Evolutionary conservation across 1,140 invertebrate species (phyloP).

Genomic region (Hormaphis cornu): DNA sequence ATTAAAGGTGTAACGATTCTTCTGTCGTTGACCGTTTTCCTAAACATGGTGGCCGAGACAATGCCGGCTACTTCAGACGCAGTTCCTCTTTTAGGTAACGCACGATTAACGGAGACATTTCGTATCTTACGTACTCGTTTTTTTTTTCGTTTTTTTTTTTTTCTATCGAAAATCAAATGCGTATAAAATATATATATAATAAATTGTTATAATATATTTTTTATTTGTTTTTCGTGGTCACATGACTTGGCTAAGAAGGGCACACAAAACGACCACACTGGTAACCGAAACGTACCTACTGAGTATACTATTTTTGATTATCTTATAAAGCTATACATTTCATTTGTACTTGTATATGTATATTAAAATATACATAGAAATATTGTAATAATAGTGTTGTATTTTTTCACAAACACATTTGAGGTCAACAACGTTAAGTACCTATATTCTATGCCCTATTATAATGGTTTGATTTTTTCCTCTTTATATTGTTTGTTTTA

Average conservation of each 20-base stretch:
- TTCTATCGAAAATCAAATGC: background rate
- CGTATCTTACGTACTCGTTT: constrained; percentile 22
- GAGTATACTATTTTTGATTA: background rate
- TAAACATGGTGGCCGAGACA: constrained; percentile 72
- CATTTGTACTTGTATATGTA: background rate
- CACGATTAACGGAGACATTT: background rate
- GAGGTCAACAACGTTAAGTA: constrained; percentile 18
- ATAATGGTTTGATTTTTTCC: background rate
- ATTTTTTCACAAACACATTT: constrained; percentile 28
- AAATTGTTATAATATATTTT: background rate
- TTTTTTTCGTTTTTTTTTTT: too few relatives aligned
- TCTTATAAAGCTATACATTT: background rate
- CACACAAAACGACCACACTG: constrained; percentile 24
- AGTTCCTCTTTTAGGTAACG: constrained; percentile 70
- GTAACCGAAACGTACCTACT: constrained; percentile 8
- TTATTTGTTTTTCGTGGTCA: constrained; percentile 2
- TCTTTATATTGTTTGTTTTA: background rate
- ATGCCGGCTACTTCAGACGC: constrained; percentile 78
- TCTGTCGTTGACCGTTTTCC: constrained; percentile 79
- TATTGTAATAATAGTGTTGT: constrained; percentile 13
- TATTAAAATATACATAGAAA: background rate
- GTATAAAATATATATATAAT: background rate
- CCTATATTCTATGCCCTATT: constrained; percentile 5
- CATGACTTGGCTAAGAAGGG: constrained; percentile 28
- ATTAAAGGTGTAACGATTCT: constrained; percentile 74